Base-by-base conservation (phyloP, 2,888 invertebrate species). In the Pecten maximus region DNA sequence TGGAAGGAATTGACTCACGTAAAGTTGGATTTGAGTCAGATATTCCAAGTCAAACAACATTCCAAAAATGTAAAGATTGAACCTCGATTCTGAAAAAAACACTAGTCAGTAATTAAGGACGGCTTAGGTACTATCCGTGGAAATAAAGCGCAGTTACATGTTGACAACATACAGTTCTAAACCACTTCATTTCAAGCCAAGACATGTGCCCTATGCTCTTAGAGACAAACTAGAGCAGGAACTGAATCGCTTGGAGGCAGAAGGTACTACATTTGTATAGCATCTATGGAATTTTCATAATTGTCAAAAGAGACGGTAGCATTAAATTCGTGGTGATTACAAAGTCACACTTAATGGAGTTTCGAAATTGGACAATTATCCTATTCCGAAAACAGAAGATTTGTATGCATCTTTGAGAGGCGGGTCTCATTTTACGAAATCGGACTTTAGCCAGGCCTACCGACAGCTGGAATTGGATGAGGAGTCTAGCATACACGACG, bases 391-490 rank as follows among this genome's bases (percentile, higher is more conserved):
- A 19, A 90, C 90, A 39, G 89, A 91, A 28, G 90, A 91, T 50
- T 28, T 91, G 35, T 91, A 89, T 35, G 89, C 89, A 39, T 60
- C 86, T 23, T 39, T 89, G 39, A 86, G 89, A 40, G 89, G 88
- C 28, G 88, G 90, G 6, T 10, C 88, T 12, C 74, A 90, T 12
- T 88, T 74, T 40, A 88, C 88, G 40, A 91, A 91, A 39, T 44
- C 94, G 12, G 95, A 95, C 88, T 54, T 95, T 39, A 90, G 90
- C 23, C 91, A 94, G 74, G 94, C 95, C 3, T 95, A 94, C 86
- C 86, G 91, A 74, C 92, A 94, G 74, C 35, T 94, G 2, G 91
- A 92, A 88, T 88, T 93, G 15, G 92, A 93, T 88, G 90, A 91
- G 2, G 88, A 90, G 10, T 93, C 91, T 28, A 89, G 48, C 90